These are phyloP conservation scores for Tiliqua scincoides DNA, from an alignment of 2,113 vertebrate species.

Conservation along the genomic window DNA sequence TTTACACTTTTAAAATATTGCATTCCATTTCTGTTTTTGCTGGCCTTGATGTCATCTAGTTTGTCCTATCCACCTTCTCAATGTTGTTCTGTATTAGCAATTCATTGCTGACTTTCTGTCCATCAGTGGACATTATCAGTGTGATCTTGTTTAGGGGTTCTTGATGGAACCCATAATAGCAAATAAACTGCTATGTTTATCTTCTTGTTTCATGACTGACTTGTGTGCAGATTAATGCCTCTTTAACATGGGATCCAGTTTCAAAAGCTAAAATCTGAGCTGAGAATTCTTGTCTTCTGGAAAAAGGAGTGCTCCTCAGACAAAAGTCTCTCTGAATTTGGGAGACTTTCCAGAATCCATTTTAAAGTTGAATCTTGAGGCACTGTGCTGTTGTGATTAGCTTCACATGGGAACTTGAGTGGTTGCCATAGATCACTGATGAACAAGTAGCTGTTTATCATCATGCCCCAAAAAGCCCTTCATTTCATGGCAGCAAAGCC, in stretches of 20 bases:
- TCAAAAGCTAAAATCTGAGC: background rate
- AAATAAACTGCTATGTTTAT: background rate
- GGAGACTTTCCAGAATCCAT: background rate
- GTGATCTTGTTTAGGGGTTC: no score
- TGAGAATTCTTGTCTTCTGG: background rate
- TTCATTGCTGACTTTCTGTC: background rate
- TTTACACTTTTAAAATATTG: background rate
- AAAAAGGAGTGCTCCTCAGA: background rate
- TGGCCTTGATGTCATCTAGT: background rate
- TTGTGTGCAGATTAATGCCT: background rate
- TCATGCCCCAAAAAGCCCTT: background rate
- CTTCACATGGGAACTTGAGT: background rate
- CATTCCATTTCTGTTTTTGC: background rate
- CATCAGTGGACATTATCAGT: background rate
- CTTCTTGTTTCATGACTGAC: background rate
- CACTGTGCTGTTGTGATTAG: background rate
- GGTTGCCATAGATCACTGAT: background rate
- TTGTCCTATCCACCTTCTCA: background rate
- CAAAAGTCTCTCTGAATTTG: no score
- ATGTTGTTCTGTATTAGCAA: background rate
- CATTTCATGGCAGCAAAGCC: background rate
- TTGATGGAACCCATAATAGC: no score
- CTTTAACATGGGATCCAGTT: background rate
- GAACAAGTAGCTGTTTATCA: background rate
- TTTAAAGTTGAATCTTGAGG: background rate